Evolutionary conservation across 2,888 invertebrate species (phyloP).

Genomic region (Dioctria rufipes): DNA sequence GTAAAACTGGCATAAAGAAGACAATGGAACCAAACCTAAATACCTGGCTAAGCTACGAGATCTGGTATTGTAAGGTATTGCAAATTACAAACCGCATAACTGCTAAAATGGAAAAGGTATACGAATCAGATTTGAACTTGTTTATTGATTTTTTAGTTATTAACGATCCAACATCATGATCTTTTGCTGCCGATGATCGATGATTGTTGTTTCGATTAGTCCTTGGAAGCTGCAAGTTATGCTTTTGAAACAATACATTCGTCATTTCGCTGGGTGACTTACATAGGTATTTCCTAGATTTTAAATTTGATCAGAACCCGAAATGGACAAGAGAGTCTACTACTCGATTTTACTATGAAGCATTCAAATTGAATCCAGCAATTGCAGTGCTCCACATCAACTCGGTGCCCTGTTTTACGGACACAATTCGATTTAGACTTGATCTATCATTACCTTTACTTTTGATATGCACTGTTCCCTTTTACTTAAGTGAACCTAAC

Average conservation of each 20-base stretch:
- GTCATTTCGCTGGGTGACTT: slow-evolving; percentile 93
- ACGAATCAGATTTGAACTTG: slow-evolving; percentile 78
- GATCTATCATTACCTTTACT: slow-evolving; percentile 91
- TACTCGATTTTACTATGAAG: slow-evolving; percentile 88
- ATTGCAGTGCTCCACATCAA: slow-evolving; percentile 95
- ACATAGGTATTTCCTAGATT: slow-evolving; percentile 79
- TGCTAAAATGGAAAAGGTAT: slow-evolving; percentile 84
- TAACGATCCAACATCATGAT: too few relatives aligned
- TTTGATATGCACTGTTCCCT: slow-evolving; percentile 84
- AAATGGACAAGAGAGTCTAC: slow-evolving; percentile 71
- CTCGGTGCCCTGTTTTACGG: slow-evolving; percentile 89
- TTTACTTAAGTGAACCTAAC: slow-evolving; percentile 93
- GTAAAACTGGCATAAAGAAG: slow-evolving; percentile 75
- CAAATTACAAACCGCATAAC: slow-evolving; percentile 91
- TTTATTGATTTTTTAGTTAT: slow-evolving; percentile 81
- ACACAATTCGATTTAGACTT: slow-evolving; percentile 89
- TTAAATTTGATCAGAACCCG: slow-evolving; percentile 67
- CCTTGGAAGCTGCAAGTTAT: too few relatives aligned
- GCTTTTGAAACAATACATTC: too few relatives aligned
- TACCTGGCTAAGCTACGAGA: slow-evolving; percentile 75
- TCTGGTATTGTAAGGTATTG: slow-evolving; percentile 88
- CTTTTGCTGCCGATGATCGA: too few relatives aligned
- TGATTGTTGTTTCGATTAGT: too few relatives aligned
- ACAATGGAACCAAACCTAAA: slow-evolving; percentile 66
- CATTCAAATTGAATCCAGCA: slow-evolving; percentile 82